Percentiles rank a stretch among this genome's conserved stretches.
Conservation (phyloP, 2,113 vertebrate species). For the Cricetomys ansorgei region DNA sequence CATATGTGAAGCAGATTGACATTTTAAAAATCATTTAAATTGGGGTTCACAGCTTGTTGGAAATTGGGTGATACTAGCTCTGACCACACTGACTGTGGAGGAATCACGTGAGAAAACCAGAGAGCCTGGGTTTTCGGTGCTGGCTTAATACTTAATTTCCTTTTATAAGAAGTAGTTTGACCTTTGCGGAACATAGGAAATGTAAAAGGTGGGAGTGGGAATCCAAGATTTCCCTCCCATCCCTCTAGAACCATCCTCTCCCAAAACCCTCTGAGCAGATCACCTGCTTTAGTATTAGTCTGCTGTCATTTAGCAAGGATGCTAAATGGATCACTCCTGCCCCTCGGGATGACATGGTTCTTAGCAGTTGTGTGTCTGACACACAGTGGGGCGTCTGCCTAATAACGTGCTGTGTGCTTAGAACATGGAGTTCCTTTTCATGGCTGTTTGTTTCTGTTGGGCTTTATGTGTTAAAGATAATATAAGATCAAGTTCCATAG, state of each 20-base stretch:
- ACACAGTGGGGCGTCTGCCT: constrained; percentile 28
- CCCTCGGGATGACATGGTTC: neutral
- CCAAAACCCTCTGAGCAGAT: neutral
- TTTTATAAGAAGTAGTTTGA: constrained; percentile 67
- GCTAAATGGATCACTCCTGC: neutral
- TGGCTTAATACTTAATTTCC: constrained; percentile 71
- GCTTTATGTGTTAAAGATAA: constrained; percentile 69
- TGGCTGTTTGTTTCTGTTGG: constrained; percentile 75
- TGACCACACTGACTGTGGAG: neutral
- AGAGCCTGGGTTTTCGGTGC: constrained; percentile 34
- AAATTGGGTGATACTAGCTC: neutral
- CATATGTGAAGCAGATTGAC: neutral
- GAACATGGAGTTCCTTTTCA: constrained; percentile 54
- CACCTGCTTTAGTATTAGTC: constrained; percentile 3
- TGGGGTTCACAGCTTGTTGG: neutral
- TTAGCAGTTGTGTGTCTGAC: neutral
- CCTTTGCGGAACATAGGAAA: constrained; percentile 52
- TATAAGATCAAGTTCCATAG: constrained; percentile 72
- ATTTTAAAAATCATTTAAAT: constrained; percentile 14
- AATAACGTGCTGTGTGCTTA: constrained; percentile 29
- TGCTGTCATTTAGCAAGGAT: neutral
- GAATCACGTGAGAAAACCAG: constrained; percentile 46
- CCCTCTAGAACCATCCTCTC: constrained; percentile 39
- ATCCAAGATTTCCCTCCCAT: neutral
- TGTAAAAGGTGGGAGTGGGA: neutral